Evolutionary conservation across 2,888 invertebrate species (phyloP).

Genomic region (Macaria notata): DNA sequence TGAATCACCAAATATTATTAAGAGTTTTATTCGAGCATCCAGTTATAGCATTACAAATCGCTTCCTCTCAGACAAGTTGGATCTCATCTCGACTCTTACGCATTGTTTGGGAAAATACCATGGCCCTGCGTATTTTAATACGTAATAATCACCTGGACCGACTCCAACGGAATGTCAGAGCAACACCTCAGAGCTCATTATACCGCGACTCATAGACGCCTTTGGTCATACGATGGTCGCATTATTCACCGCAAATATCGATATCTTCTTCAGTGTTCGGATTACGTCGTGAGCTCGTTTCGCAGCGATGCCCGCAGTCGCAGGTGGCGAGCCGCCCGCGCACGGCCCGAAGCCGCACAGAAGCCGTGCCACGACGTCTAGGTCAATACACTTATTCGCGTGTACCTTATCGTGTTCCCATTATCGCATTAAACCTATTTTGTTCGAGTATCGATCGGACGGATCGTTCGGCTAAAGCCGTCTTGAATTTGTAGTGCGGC

Average conservation of each 20-base stretch:
- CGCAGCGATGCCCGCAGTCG: slow-evolving; percentile 72
- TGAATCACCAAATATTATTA: too few species aligned
- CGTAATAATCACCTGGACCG: slow-evolving; percentile 64
- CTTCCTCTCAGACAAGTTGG: slow-evolving; percentile 3
- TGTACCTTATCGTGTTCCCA: slow-evolving; percentile 76
- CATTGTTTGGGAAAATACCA: slow-evolving; percentile 32
- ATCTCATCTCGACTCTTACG: slow-evolving; percentile 21
- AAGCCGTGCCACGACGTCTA: slow-evolving; percentile 71
- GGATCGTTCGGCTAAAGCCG: slow-evolving; percentile 53
- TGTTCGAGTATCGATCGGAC: slow-evolving; percentile 71
- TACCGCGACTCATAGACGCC: slow-evolving; percentile 42
- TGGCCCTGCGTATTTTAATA: slow-evolving; percentile 28
- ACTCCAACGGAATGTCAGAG: slow-evolving; percentile 66
- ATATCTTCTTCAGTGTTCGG: slow-evolving; percentile 72
- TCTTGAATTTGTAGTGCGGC: slow-evolving; percentile 67
- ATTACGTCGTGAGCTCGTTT: slow-evolving; percentile 64
- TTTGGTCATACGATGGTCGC: slow-evolving; percentile 59
- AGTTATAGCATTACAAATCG: not conserved
- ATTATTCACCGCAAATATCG: slow-evolving; percentile 75
- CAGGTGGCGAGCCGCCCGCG: slow-evolving; percentile 70
- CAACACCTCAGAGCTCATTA: slow-evolving; percentile 45
- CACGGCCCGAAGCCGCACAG: slow-evolving; percentile 60
- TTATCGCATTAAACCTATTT: slow-evolving; percentile 80
- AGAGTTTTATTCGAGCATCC: too few species aligned
- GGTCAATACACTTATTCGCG: slow-evolving; percentile 79